Evolutionary conservation across 1,140 invertebrate species (phyloP), one percentile per base, ranked within the genome.

Genomic region (Melitaea cinxia): DNA sequence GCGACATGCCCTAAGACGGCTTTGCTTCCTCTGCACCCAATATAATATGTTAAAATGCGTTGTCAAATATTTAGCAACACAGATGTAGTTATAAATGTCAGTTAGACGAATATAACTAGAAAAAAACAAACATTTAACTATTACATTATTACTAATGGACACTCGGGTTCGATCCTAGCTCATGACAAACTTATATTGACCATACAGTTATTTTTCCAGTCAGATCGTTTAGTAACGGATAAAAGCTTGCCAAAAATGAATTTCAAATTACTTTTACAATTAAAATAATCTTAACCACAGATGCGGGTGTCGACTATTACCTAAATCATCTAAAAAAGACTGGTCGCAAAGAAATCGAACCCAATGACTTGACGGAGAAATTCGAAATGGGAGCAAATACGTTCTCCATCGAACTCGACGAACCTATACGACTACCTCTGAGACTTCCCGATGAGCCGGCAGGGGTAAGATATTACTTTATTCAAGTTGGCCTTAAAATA

Each of bases 321-420:
- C 55, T 85, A 6, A 82, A 90, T 50, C 78, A 82, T 52, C 57
- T 83, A 4, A 90, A 88, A 73, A 85, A 83, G 61, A 90, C 85
- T 0, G 85, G 88, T 1, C 68, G 76, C 10, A 80, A 83, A 47
- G 79, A 83, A 2, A 68, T 90, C 0, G 47, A 45, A 1, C 70
- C 77, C 0, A 80, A 87, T 33, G 86, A 90, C 23, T 56, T 90
- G 24, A 82, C 75, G 14, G 78, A 89, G 72, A 87, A 85, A 64
- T 89, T 89, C 23, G 85, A 88, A 65, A 85, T 90, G 85, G 88
- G 88, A 0, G 86, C 81, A 4, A 91, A 91, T 72, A 91, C 88
- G 3, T 90, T 86, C 68, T 83, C 78, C 23, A 82, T 90, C 10
- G 80, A 89, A 26, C 65, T 90, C 1, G 86, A 54, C 7, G 83